phyloP scores from a whole-genome alignment of 2,888 invertebrate genomes.

The Cepaea hortensis region DNA sequence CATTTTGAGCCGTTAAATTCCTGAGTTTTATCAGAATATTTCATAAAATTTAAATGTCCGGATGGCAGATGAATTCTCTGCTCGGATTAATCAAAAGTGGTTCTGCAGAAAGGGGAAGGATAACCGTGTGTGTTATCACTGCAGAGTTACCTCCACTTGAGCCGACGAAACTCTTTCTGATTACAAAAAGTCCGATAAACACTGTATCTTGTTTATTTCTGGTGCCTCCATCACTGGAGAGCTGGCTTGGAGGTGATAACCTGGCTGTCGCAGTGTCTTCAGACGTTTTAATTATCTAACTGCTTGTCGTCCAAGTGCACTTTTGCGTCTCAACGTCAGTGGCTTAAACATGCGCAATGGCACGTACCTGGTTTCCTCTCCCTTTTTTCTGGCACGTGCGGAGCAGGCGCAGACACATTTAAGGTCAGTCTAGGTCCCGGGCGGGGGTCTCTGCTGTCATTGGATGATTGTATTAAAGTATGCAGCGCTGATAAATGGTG shows the following conservation, averaged over 20 bases:
- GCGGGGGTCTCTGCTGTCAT: background rate
- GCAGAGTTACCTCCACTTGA: slow-evolving; percentile 37
- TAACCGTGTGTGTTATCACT: slow-evolving; percentile 1
- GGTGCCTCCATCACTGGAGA: slow-evolving; percentile 18
- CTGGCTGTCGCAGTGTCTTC: slow-evolving; percentile 25
- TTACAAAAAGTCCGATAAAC: slow-evolving; percentile 3
- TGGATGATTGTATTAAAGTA: slow-evolving; percentile 30
- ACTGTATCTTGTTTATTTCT: slow-evolving; percentile 27
- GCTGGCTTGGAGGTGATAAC: slow-evolving; percentile 14
- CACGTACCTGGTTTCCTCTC: slow-evolving; percentile 28
- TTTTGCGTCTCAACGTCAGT: background rate
- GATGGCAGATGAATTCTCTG: background rate
- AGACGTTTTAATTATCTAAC: slow-evolving; percentile 43
- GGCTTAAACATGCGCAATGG: slow-evolving; percentile 25
- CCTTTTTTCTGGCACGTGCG: slow-evolving; percentile 26
- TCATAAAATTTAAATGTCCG: slow-evolving; percentile 6
- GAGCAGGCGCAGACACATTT: background rate
- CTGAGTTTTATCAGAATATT: background rate
- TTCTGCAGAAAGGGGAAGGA: background rate
- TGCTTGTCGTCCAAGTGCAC: slow-evolving; percentile 30
- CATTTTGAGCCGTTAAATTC: background rate
- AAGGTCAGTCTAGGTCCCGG: background rate
- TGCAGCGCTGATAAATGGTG: background rate
- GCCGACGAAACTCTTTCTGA: slow-evolving; percentile 30
- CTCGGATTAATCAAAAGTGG: background rate